Conservation (phyloP, 2,888 invertebrate genomes). For the Esperia sulphurella region DNA sequence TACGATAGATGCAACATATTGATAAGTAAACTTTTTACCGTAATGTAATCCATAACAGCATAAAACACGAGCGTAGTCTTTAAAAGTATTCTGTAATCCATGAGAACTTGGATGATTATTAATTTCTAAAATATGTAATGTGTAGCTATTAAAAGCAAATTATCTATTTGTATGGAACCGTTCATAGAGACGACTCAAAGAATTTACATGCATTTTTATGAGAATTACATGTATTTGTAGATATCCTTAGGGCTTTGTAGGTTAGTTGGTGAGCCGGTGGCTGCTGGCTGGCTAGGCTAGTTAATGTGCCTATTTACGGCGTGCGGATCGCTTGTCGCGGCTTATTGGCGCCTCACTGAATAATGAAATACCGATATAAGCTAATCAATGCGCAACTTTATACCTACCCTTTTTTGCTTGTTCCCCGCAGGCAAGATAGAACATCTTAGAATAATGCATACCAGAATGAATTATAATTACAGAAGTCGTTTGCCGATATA, state of each 20-base stretch:
- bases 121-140: conserved; percentile 26
- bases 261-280: conserved; percentile 49
- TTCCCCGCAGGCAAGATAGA: conserved; percentile 14
- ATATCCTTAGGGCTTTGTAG: conserved; percentile 49
- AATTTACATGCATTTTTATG: conserved; percentile 33
- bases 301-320: conserved; percentile 49
- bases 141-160: conserved; percentile 25
- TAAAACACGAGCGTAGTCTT: background rate
- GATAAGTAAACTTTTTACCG: conserved; percentile 5
- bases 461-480: background rate
- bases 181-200: conserved; percentile 23
- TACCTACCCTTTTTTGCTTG: conserved; percentile 22
- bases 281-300: conserved; percentile 25
- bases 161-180: conserved; percentile 26
- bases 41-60: conserved; percentile 3
- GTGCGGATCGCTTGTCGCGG: conserved; percentile 7
- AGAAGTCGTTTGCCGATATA: background rate
- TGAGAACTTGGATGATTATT: conserved; percentile 26
- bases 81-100: conserved; percentile 18
- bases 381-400: conserved; percentile 55
- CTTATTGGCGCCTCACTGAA: conserved; percentile 60
- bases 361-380: conserved; percentile 56
- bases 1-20: background rate
- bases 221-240: conserved; percentile 24
- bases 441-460: background rate